Base-by-base conservation (phyloP, 2,888 invertebrate genomes). In the Trissonchulus latispiculum region DNA sequence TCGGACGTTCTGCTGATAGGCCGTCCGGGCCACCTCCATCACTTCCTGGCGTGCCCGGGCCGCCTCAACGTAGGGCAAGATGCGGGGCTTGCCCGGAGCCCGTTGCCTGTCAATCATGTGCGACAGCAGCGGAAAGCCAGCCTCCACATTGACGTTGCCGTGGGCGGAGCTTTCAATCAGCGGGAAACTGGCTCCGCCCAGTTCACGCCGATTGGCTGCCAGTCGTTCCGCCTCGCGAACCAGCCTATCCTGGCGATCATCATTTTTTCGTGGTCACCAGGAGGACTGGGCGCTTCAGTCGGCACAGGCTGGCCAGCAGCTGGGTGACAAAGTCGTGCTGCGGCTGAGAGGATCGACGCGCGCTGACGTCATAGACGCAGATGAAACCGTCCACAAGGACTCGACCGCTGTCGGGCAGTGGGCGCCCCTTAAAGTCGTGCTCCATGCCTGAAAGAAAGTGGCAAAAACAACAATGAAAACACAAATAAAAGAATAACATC, bases 261-360 rank as follows among this genome's bases (percentile, higher is more conserved):
- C 97, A 84, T 94, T 92, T n/a, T 86, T 97, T 97, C 0, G 95
- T 92, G 28, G 96, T 95, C 0, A 92, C 95, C 76, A 97, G 86
- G 1, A 97, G 91, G 23, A 96, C 89, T 0, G 97, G 97, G 82
- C 96, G 95, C 85, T 96, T 97, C 8, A 93, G 90, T 86, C 93
- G 94, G 74, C 93, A 84, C 80, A 94, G 88, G 86, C 90, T 91
- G 81, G 90, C 91, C 74, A 95, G 88, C 77, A 93, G 81, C 66
- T 81, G 77, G 69, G 91, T 89, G 73, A 93, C 89, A 80, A 90
- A 89, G 82, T 95, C 93, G 75, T 92, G 89, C 87, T 93, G 70
- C n/a, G 15, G 18, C 18, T 64, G 31, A 15, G 8, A 3, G 36
- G 28, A 23, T 2, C 33, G 35, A 68, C 35, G 36, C 8, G 33